Conservation (phyloP, 30 jellyfish, hydroid and myxozoan genomes). For the Haliclystus octoradiatus region DNA sequence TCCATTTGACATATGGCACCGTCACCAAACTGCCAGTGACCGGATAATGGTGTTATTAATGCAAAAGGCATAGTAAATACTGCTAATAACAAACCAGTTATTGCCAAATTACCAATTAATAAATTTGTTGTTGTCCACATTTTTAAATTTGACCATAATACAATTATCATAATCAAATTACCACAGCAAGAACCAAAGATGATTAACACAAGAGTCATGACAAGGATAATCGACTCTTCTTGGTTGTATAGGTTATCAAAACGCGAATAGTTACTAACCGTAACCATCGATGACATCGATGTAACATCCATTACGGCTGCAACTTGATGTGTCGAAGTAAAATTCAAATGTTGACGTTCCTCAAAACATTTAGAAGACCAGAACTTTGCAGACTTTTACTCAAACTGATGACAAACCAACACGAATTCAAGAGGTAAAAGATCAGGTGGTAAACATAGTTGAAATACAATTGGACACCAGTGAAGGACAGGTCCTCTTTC, state of each 20-base stretch:
- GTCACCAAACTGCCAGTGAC: constrained; percentile 64
- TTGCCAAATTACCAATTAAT: constrained; percentile 80
- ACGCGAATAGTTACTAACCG: constrained; percentile 5
- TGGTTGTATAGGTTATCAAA: constrained; percentile 34
- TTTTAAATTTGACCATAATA: constrained; percentile 55
- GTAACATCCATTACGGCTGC: no score
- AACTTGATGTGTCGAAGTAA: no score
- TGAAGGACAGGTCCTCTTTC: no score
- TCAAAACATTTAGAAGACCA: no score
- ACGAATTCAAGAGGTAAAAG: no score
- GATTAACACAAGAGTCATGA: constrained; percentile 25
- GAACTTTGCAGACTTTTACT: no score
- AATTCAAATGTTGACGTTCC: no score
- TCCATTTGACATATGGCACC: constrained; percentile 64
- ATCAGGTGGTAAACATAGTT: no score
- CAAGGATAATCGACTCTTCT: constrained; percentile 31
- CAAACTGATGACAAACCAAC: no score
- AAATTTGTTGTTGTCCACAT: constrained; percentile 95
- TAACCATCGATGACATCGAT: no score
- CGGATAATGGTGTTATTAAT: constrained; percentile 31
- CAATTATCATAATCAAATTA: constrained; percentile 50
- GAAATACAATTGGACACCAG: no score
- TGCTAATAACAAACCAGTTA: constrained; percentile 50
- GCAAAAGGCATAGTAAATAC: constrained; percentile 79
- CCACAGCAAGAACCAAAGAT: constrained; percentile 59